Evolutionary conservation across 92 coral and sea anemone species (phyloP).

Genomic region (Isaurus tuberculatus): DNA sequence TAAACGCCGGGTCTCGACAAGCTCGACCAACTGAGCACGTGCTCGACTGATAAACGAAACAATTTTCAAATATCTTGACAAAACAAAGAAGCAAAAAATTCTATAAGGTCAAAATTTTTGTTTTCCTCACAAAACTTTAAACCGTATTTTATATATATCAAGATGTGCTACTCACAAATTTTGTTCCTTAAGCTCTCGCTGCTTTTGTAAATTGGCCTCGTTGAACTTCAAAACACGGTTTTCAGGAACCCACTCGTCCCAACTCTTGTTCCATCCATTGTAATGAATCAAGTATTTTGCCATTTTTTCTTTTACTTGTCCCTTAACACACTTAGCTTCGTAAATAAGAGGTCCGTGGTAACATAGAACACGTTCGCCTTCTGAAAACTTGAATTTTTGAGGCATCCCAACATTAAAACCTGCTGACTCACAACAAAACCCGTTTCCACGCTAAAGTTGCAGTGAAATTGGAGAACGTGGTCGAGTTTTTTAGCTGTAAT

Average conservation of each 20-base stretch:
- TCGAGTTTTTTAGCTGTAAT: constrained; percentile 22
- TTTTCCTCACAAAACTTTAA: neutral
- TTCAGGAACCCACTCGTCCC: constrained; percentile 99
- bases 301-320: constrained; percentile 93
- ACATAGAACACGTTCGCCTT: constrained; percentile 98
- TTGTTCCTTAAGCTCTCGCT: constrained; percentile 92
- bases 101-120: neutral
- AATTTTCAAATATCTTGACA: neutral
- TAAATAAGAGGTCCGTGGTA: constrained; percentile 97
- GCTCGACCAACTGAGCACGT: neutral
- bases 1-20: neutral
- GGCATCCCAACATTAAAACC: constrained; percentile 68
- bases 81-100: neutral
- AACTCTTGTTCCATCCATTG: constrained; percentile 99
- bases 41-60: neutral
- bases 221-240: constrained; percentile 93
- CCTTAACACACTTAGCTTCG: constrained; percentile 98
- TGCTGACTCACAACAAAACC: constrained; percentile 72
- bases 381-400: constrained; percentile 94
- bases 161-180: constrained; percentile 74
- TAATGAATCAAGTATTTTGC: constrained; percentile 95
- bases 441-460: constrained; percentile 27
- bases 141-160: neutral
- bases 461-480: constrained; percentile 56
- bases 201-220: constrained; percentile 93